Percentiles rank a stretch among this genome's conserved stretches.
Conservation (phyloP, 1,140 invertebrate genomes). For the Linepithema humile region DNA sequence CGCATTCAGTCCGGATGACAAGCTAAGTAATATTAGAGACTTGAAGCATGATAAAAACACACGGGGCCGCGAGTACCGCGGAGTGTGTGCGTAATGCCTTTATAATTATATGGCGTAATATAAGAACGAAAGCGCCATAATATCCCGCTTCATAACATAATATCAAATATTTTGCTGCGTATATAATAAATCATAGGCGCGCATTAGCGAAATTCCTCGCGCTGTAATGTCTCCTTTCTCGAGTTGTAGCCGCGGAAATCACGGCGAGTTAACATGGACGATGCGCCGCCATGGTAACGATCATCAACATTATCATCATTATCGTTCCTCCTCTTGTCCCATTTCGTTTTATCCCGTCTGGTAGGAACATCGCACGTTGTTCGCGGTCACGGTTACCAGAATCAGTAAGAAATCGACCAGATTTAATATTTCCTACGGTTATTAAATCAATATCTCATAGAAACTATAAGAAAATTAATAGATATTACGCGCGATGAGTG, state of each 20-base stretch:
- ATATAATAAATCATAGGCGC: slow-evolving; percentile 74
- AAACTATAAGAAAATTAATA: neutral
- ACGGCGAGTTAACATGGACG: slow-evolving; percentile 71
- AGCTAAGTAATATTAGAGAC: slow-evolving; percentile 48
- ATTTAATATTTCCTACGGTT: neutral
- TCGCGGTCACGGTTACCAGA: slow-evolving; percentile 74
- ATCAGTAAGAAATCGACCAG: neutral
- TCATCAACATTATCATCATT: slow-evolving; percentile 83
- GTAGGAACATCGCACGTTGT: slow-evolving; percentile 72
- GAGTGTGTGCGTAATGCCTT: neutral
- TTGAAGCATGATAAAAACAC: neutral
- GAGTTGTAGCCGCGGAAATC: slow-evolving; percentile 49
- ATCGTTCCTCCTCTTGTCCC: slow-evolving; percentile 71
- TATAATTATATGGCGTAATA: slow-evolving; percentile 39
- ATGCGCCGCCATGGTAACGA: slow-evolving; percentile 79
- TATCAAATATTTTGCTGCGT: slow-evolving; percentile 48
- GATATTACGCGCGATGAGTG: neutral
- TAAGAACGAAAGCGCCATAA: slow-evolving; percentile 24
- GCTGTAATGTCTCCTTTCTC: slow-evolving; percentile 61
- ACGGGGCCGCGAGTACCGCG: neutral
- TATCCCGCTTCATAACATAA: slow-evolving; percentile 22
- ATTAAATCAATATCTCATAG: neutral
- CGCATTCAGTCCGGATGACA: slow-evolving; percentile 29
- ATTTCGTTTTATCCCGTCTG: slow-evolving; percentile 64
- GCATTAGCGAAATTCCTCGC: slow-evolving; percentile 72